Evolutionary conservation across 1,140 invertebrate genomes (phyloP).

Genomic region (Lepidurus arcticus): DNA sequence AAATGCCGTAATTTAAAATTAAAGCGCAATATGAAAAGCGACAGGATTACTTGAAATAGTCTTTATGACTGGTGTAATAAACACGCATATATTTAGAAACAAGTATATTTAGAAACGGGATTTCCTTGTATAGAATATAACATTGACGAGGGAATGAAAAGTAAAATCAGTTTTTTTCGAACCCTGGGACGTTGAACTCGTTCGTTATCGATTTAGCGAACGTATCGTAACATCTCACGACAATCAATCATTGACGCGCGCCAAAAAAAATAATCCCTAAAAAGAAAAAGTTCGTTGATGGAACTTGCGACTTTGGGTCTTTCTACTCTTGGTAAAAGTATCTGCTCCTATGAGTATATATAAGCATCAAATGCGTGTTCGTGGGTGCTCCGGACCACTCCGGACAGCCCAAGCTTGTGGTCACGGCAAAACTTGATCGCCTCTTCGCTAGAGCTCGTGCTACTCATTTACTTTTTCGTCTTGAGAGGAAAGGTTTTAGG

Average conservation of each 20-base stretch:
- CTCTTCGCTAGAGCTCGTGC: conserved; percentile 11
- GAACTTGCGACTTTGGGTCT: not conserved
- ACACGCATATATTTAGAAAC: no score
- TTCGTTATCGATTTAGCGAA: conserved; percentile 1
- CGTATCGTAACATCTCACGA: not conserved
- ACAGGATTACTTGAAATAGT: no score
- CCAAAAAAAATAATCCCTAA: not conserved
- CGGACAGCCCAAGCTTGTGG: not conserved
- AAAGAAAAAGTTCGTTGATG: not conserved
- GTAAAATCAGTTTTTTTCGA: not conserved
- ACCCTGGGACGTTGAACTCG: not conserved
- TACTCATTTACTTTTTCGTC: conserved; percentile 1
- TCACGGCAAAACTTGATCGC: conserved; percentile 13
- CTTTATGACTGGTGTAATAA: no score
- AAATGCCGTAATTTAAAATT: no score
- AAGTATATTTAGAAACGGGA: no score
- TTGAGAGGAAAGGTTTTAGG: not conserved
- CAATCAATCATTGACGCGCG: conserved; percentile 2
- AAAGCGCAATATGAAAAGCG: no score
- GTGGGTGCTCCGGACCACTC: not conserved
- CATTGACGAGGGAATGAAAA: not conserved
- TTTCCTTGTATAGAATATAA: no score
- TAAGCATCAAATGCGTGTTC: not conserved
- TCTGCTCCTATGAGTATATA: not conserved
- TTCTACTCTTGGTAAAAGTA: not conserved